Conservation (phyloP, 2,888 invertebrate species). For the Tanypteryx hageni region DNA sequence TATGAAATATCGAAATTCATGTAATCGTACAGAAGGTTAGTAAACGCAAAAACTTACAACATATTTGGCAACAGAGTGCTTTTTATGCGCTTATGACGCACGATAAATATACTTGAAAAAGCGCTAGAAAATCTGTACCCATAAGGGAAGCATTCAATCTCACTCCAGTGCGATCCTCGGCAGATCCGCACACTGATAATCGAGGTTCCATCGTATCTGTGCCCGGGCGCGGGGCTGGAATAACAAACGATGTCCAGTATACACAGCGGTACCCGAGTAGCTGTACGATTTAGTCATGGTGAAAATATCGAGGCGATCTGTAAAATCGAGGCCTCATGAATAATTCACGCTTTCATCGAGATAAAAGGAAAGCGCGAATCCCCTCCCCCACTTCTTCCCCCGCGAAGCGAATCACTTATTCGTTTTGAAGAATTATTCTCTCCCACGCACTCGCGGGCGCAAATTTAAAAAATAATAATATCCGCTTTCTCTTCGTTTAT, state of each 20-base stretch:
- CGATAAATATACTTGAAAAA: no score
- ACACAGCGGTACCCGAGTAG: slow-evolving; percentile 41
- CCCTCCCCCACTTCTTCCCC: background rate
- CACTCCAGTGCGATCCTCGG: no score
- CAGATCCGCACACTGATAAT: no score
- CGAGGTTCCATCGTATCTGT: no score
- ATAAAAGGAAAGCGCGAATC: background rate
- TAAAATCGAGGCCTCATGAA: slow-evolving; percentile 61
- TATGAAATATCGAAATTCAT: no score
- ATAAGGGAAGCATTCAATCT: no score
- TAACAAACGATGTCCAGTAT: slow-evolving; percentile 43
- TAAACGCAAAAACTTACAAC: no score
- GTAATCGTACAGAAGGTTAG: no score
- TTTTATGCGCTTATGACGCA: no score
- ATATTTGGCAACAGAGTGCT: no score
- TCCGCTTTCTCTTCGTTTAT: background rate
- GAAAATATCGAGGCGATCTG: slow-evolving; percentile 51
- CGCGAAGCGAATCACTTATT: background rate
- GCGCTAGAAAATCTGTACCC: no score
- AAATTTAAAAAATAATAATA: background rate
- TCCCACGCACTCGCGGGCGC: background rate
- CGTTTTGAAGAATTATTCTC: slow-evolving; percentile 8
- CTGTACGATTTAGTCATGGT: slow-evolving; percentile 56
- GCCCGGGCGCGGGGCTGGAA: background rate
- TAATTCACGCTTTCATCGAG: slow-evolving; percentile 23